Evolutionary conservation across 2,888 invertebrate species (phyloP), one percentile per base, ranked within the genome.

Genomic region (Drosophila kanekoi): DNA sequence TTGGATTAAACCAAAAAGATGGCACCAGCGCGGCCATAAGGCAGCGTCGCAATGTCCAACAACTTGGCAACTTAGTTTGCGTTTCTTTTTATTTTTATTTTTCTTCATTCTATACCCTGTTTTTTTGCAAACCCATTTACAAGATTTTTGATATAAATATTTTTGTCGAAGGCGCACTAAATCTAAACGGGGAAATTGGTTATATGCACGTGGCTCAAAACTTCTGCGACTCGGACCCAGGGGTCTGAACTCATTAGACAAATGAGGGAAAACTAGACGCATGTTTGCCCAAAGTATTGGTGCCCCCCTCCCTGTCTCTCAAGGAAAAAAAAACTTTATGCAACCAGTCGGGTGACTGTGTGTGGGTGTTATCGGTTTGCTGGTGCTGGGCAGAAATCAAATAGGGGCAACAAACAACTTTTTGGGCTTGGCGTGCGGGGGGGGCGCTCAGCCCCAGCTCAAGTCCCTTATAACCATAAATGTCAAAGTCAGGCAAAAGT

Each of bases 401-500:
- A 72, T 76, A 67, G 65, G 28, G 72, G 79, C 71, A 79, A 72
- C 68, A 73, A 56, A 80, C 84, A 86, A 87, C 59, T 85, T 87
- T 59, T 51, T 44, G 44, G 43, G 41, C 47, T 44, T 28, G 28
- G 28, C 8, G 23, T 8, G 28, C 8, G 23, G 2, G 8, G 6
- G 23, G 23, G 23, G 6, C 23, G 23, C 23, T 23, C 23, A 23
- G 28, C 28, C 64, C 67, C 18, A 20, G 33, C 45, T 20, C 51
- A 44, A 47, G 16, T 54, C 49, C 73, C 67, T 59, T 65, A 80
- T 84, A 90, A 89, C 89, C 89, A 90, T 90, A 90, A 90, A 90
- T 89, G 90, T 90, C 90, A 89, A 88, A 89, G 81, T 86, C 81
- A 82, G 81, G 66, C 71, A 78, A 87, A 89, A 90, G 83, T 89